A percentile compares a stretch with the other conserved stretches of the same genome.
These are phyloP conservation scores for Centruroides vittatus DNA, from an alignment of 1,140 invertebrate species.

Conservation along the genomic window DNA sequence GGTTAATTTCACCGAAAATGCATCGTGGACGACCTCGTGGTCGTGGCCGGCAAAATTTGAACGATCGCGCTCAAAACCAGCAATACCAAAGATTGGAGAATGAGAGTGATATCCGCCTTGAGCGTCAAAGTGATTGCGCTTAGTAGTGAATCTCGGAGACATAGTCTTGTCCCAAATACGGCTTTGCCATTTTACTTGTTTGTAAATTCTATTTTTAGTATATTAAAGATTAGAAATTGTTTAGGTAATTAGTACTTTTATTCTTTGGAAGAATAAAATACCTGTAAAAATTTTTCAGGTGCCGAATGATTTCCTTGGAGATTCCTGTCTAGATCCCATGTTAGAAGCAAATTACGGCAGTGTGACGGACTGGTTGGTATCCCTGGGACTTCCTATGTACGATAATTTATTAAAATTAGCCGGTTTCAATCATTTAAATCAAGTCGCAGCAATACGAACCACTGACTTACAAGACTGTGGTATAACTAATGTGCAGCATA, in stretches of 20 bases:
- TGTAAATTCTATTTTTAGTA: no score
- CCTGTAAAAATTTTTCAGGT: conserved; percentile 21
- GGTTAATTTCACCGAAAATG: no score
- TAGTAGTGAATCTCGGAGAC: no score
- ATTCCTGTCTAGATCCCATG: conserved; percentile 23
- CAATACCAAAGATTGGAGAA: no score
- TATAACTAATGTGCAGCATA: conserved; percentile 15
- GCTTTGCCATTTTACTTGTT: no score
- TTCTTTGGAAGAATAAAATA: background rate
- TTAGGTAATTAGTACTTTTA: background rate
- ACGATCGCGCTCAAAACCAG: no score
- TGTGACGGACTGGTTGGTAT: conserved; percentile 28
- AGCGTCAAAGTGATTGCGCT: no score
- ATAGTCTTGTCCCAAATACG: no score
- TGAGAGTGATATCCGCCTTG: no score
- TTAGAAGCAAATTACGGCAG: conserved; percentile 28
- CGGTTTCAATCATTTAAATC: background rate
- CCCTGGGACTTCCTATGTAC: conserved; percentile 34
- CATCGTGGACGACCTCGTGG: no score
- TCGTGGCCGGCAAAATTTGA: no score
- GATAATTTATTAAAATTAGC: background rate
- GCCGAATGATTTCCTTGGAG: conserved; percentile 28
- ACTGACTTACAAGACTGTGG: conserved; percentile 15
- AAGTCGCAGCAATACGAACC: background rate
- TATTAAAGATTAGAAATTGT: no score